Evolutionary conservation across 2,113 vertebrate genomes (phyloP), one percentile per base, ranked within the genome.

Genomic region (Takifugu bimaculatus): DNA sequence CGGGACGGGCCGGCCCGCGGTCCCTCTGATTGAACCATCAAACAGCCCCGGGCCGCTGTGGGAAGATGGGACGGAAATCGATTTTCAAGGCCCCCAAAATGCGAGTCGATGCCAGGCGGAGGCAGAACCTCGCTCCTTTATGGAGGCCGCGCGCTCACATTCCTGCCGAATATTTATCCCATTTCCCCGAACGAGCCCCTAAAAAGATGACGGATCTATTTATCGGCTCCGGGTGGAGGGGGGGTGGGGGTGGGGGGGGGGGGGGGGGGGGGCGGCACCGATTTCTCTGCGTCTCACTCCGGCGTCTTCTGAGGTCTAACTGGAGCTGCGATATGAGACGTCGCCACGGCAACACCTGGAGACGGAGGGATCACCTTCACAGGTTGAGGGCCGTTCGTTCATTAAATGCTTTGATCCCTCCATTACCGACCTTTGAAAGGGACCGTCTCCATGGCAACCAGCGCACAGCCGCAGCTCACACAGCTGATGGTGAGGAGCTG

Each of bases 151-250:
- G 80, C 51, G 60, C 57, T 83, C 78, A 43, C 72, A 78, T 78
- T 74, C 72, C 59, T n/a, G 44, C 53, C 82, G 67, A 80, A 84
- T 80, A 75, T 87, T 78, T 80, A 85, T 78, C 63, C 75, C 66
- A 77, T 81, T 71, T 78, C 71, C 68, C 63, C 50, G 60, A 72
- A 75, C 79, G 74, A 77, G 72, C 35, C 35, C 35, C 35, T 39
- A 81, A 77, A 85, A 75, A 77, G 48, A 66, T 76, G 81, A 84
- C 61, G 48, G 70, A 56, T 70, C 72, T 69, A 75, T 80, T 79
- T 79, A 69, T 67, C 77, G 20, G 51, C 62, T 57, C 57, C 60
- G 44, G 54, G 60, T 39, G 59, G 32, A 65, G 72, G 72, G 26
- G 51, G 27, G 4, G 42, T 63, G 52, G 68, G 57, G 1, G 20